phyloP scores from a whole-genome alignment of 2,797 vertebrate genomes.

The Anolis apletophallus region DNA sequence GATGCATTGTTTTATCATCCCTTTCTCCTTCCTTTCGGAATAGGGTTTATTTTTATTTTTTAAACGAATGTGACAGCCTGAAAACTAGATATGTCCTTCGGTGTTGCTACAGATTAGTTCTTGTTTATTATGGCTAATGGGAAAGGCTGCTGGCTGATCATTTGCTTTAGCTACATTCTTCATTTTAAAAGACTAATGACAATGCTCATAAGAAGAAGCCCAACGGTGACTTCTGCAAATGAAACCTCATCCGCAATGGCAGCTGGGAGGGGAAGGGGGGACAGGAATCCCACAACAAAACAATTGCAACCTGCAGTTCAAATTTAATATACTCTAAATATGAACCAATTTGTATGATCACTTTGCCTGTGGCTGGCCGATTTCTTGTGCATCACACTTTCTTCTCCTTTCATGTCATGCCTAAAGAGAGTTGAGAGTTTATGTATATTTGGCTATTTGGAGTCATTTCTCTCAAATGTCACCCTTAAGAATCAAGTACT shows the following conservation, averaged over 20 bases:
- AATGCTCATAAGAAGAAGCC: conserved; percentile 36
- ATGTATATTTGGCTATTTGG: neutral
- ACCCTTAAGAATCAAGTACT: neutral
- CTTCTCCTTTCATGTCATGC: neutral
- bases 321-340: neutral
- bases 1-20: conserved; percentile 59
- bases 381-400: neutral
- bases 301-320: neutral
- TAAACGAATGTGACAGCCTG: conserved; percentile 48
- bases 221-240: conserved; percentile 22
- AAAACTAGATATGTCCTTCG: conserved; percentile 46
- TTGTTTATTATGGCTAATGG: conserved; percentile 63
- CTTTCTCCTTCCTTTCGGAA: neutral
- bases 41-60: conserved; percentile 8
- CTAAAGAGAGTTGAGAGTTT: too few relatives aligned
- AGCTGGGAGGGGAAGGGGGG: neutral
- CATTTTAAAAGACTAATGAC: conserved; percentile 47
- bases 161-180: conserved; percentile 46
- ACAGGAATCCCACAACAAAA: neutral
- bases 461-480: neutral
- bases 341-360: neutral
- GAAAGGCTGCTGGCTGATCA: conserved; percentile 56
- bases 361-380: neutral
- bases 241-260: conserved; percentile 20
- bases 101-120: conserved; percentile 59